phyloP scores from a whole-genome alignment of 2,888 invertebrate genomes.

The Spodoptera exigua region DNA sequence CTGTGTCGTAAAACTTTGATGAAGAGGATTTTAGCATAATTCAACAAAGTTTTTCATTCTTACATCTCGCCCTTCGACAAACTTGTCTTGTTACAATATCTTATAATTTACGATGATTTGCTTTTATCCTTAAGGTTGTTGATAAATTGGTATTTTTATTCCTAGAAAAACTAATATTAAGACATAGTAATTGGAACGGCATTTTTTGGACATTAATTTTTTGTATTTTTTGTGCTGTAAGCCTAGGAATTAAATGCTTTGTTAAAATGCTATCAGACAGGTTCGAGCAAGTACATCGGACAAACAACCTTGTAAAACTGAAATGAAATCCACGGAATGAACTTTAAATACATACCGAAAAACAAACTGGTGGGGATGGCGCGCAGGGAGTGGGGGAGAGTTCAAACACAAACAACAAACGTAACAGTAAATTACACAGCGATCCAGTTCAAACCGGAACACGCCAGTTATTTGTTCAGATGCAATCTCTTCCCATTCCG shows the following conservation, averaged over 20 bases:
- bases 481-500: conserved; percentile 82
- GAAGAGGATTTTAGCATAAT: conserved; percentile 71
- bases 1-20: conserved; percentile 70
- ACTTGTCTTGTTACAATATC: conserved; percentile 10
- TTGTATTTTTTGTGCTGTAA: too few species aligned
- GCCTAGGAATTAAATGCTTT: too few species aligned
- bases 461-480: conserved; percentile 81
- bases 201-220: too few species aligned
- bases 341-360: conserved; percentile 72
- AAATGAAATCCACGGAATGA: conserved; percentile 62
- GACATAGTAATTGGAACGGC: too few species aligned
- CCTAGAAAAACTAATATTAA: too few species aligned
- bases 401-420: conserved; percentile 76
- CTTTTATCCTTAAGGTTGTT: conserved; percentile 6
- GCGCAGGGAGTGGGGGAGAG: conserved; percentile 32
- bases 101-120: neutral
- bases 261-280: conserved; percentile 49
- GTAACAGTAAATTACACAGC: conserved; percentile 82
- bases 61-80: conserved; percentile 12
- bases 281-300: conserved; percentile 47
- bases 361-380: conserved; percentile 69
- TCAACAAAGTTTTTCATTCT: conserved; percentile 51
- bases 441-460: conserved; percentile 72
- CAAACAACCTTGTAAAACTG: conserved; percentile 54
- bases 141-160: neutral